These are phyloP conservation scores for Corvus cornix DNA, from an alignment of 2,113 vertebrate genomes.

Conservation along the genomic window DNA sequence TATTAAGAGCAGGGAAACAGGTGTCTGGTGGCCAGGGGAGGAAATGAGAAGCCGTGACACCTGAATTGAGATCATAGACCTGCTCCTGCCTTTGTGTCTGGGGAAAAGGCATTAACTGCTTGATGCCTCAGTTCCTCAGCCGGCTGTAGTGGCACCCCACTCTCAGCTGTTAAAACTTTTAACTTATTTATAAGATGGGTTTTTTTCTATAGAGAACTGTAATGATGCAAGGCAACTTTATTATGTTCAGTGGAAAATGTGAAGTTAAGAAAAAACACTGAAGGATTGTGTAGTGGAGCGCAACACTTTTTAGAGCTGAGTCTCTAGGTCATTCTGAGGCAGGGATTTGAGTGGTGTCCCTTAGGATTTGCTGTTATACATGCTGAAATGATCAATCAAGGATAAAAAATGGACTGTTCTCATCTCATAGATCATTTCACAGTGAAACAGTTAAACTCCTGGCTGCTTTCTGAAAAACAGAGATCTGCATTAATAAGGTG, in stretches of 20 bases:
- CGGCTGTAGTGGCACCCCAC: not conserved
- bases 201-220: not conserved
- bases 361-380: constrained; percentile 61
- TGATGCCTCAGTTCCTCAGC: not conserved
- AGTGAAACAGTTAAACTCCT: constrained; percentile 68
- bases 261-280: not conserved
- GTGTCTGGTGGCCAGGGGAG: constrained; percentile 14
- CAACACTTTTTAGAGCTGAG: not conserved
- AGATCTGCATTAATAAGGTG: constrained; percentile 70
- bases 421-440: constrained; percentile 69
- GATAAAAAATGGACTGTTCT: constrained; percentile 64
- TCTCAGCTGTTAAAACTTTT: not conserved
- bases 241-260: constrained; percentile 29
- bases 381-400: constrained; percentile 65
- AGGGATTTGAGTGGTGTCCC: constrained; percentile 46
- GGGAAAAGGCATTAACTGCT: not conserved
- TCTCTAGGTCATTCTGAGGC: constrained; percentile 54
- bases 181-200: not conserved
- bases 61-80: constrained; percentile 42
- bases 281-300: constrained; percentile 31
- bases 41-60: constrained; percentile 45
- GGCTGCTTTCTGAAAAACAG: constrained; percentile 64
- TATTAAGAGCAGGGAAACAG: constrained; percentile 37
- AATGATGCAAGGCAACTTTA: constrained; percentile 41
- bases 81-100: constrained; percentile 18